These are phyloP conservation scores for Galeopsomyia nigrocyanea DNA, from an alignment of 2,888 invertebrate genomes.

Conservation along the genomic window DNA sequence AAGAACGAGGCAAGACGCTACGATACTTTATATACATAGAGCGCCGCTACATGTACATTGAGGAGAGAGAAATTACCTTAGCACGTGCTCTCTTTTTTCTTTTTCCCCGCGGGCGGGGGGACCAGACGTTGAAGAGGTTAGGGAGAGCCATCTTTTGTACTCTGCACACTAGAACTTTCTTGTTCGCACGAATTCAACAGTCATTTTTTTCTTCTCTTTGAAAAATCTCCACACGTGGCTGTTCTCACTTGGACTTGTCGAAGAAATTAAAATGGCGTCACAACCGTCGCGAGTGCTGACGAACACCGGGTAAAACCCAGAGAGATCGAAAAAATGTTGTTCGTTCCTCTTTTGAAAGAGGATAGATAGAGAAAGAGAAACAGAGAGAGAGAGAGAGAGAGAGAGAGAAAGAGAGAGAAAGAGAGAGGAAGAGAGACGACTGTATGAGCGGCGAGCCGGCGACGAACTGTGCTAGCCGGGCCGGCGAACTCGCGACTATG, in stretches of 20 bases:
- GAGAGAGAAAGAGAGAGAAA: slow-evolving; percentile 25
- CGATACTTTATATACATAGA: no score
- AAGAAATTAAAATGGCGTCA: no score
- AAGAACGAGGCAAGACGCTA: no score
- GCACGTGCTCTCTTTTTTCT: no score
- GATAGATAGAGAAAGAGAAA: background rate
- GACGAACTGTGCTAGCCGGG: slow-evolving; percentile 65
- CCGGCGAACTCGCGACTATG: slow-evolving; percentile 37
- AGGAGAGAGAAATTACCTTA: no score
- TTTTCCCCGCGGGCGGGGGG: no score
- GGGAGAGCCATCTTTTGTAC: background rate
- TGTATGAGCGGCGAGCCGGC: slow-evolving; percentile 64
- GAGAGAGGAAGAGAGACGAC: slow-evolving; percentile 49
- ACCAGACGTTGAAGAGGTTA: no score
- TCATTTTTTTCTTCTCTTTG: no score
- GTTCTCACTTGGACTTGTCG: no score
- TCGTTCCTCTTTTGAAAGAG: background rate
- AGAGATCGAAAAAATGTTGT: background rate
- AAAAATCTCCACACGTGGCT: no score
- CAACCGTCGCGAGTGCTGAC: slow-evolving; percentile 3
- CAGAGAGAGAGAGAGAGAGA: slow-evolving; percentile 18
- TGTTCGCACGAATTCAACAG: slow-evolving; percentile 1
- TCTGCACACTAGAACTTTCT: background rate
- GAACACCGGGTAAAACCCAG: background rate
- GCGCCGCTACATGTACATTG: no score